Conservation (phyloP, 1,140 invertebrate species). For the Drosophila elegans region DNA sequence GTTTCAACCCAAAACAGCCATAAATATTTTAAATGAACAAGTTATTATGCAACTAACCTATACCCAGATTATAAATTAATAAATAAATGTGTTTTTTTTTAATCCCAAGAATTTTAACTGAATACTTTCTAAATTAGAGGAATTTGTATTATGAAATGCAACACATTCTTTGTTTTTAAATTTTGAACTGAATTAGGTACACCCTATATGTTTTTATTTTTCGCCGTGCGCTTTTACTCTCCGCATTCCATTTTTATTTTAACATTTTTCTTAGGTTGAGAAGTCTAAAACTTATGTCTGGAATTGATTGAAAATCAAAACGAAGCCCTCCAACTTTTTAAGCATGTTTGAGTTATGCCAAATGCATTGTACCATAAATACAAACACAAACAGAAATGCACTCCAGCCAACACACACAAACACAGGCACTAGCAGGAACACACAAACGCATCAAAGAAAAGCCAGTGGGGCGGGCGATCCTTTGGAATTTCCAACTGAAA, state of each 20-base stretch:
- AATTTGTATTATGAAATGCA: no score
- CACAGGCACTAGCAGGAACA: constrained; percentile 7
- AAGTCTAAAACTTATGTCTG: background rate
- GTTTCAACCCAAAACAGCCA: no score
- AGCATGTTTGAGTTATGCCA: constrained; percentile 75
- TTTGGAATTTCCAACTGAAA: constrained; percentile 54
- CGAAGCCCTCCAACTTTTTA: constrained; percentile 69
- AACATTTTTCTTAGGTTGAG: background rate
- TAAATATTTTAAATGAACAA: no score
- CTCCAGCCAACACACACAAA: constrained; percentile 5
- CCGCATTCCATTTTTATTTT: constrained; percentile 3
- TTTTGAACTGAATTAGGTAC: background rate
- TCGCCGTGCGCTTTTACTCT: background rate
- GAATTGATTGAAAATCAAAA: constrained; percentile 77
- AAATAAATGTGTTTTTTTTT: no score
- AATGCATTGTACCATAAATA: constrained; percentile 80
- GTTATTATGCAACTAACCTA: no score
- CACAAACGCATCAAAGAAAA: constrained; percentile 60
- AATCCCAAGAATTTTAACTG: no score
- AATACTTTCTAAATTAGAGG: no score
- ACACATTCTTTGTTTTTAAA: no score
- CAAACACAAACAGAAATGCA: constrained; percentile 52
- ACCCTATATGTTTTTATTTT: background rate
- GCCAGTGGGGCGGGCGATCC: constrained; percentile 26
- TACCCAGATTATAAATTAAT: no score